Base-by-base conservation (phyloP, 2,797 vertebrate genomes). In the Todus mexicanus region DNA sequence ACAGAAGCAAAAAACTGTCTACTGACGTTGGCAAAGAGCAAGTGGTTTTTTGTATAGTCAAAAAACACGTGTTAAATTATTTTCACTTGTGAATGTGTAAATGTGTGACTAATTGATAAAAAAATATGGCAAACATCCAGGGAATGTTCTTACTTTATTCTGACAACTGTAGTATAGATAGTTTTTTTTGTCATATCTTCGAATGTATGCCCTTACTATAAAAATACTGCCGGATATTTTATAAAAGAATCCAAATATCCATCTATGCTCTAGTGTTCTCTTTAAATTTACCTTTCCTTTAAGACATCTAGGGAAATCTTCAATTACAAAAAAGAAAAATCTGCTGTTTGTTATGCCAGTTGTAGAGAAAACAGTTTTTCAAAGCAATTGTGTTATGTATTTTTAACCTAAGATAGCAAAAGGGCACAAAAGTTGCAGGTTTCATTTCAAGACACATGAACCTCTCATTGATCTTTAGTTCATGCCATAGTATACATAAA, bases 301-400 rank as follows among this genome's bases (percentile, higher is more conserved):
- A 53, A 78, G 18, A 31, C 42, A 57, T 50, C 21, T 70, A 22
- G 13, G 12, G 7, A 75, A 72, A 59, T 47, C 13, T 78, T 61
- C 22, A 25, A 19, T 86, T 87, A 51, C 8, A 57, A 43, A 79
- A 60, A 12, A 57, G 15, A 21, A 65, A 17, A 54, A 50, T 7
- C 51, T 0, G 1, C 2, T 59, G 4, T 7, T 48, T 53, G 2
- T 11, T 27, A n/a, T 27, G 40, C 5, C 8, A 77, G 7, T 43
- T 84, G 14, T 53, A 91, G 12, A 3, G 51, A 17, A 74, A 78
- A 50, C 4, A 59, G 10, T 43, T 64, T 75, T 69, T 61, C 22
- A 75, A 43, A 65, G 7, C 7, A 54, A 70, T 33, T 40, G 3
- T 37, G 10, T 48, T 16, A 15, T 4, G 9, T 5, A 56, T 51